Percentiles rank a stretch among this genome's conserved stretches.
Evolutionary conservation across 2,113 vertebrate species (phyloP).

Genomic region (Opisthocomus hoazin): DNA sequence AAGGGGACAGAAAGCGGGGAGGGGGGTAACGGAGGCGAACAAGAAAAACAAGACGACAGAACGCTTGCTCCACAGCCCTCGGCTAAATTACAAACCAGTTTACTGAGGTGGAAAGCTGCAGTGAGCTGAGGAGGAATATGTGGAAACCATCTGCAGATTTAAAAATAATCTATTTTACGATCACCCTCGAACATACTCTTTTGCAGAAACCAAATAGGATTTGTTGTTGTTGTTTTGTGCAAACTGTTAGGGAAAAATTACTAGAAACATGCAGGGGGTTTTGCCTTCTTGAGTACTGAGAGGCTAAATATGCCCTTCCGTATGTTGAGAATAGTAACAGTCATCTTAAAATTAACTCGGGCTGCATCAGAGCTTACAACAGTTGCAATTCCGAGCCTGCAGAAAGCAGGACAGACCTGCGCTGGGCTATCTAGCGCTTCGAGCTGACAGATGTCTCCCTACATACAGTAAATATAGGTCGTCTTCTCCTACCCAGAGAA

Average conservation of each 20-base stretch:
- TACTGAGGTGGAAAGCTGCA: slow-evolving; percentile 61
- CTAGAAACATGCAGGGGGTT: slow-evolving; percentile 61
- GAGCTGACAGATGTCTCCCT: slow-evolving; percentile 62
- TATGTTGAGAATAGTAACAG: slow-evolving; percentile 67
- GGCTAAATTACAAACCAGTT: slow-evolving; percentile 47
- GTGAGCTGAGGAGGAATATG: slow-evolving; percentile 46
- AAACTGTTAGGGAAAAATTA: slow-evolving; percentile 59
- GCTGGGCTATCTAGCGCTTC: neutral
- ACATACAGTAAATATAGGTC: slow-evolving; percentile 63
- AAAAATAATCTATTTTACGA: slow-evolving; percentile 67
- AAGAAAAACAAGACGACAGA: slow-evolving; percentile 51
- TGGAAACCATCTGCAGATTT: slow-evolving; percentile 64
- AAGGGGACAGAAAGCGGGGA: neutral
- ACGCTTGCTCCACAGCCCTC: slow-evolving; percentile 50
- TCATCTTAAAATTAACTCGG: slow-evolving; percentile 62
- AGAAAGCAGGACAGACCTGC: slow-evolving; percentile 59
- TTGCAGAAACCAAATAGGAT: slow-evolving; percentile 41
- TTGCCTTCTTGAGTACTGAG: slow-evolving; percentile 56
- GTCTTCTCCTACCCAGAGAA: slow-evolving; percentile 56
- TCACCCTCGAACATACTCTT: slow-evolving; percentile 41
- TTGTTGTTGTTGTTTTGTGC: slow-evolving; percentile 46
- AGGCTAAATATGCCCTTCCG: slow-evolving; percentile 69
- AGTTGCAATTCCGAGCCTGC: slow-evolving; percentile 44
- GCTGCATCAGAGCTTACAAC: slow-evolving; percentile 52
- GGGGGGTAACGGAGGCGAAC: neutral